Base-by-base conservation (phyloP, 2,888 invertebrate genomes). In the Oligia strigilis region DNA sequence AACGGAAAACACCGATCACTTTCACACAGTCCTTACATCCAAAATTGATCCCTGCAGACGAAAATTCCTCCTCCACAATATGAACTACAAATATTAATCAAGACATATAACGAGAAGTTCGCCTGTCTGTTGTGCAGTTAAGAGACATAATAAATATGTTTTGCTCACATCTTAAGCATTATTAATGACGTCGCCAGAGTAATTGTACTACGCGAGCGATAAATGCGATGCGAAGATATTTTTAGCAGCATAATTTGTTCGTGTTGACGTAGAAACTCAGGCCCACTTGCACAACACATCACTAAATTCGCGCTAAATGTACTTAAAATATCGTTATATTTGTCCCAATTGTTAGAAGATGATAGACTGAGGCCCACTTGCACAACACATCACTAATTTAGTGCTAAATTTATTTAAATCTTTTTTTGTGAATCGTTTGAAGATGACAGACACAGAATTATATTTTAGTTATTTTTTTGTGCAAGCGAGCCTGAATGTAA, bases 51-150 rank as follows among this genome's bases (percentile, higher is more conserved):
- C 72, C 82, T 40, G 4, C 29, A 52, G 75, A 58, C 83, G 40
- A 46, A 55, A 74, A 65, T 70, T 82, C 13, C 65, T n/a, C n/a
- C 64, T 36, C 29, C 43, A 65, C 36, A 65, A 72, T 52, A 74
- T 36, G 29, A 23, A 87, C 84, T 75, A 77, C 77, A 75, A 75
- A 87, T 87, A 85, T 87, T 85, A 86, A 85, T 82, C 85, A 87
- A 72, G 40, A 72, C 4, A n/a, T 55, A 72, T 71, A 49, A 71
- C 46, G 60, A 65, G 71, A 76, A 81, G 58, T 77, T 73, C 13
- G 58, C 46, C 62, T 70, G 76, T 84, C 70, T 79, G 73, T 74
- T 83, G 14, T 67, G 74, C 66, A 77, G 67, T 81, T 72, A 72
- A 29, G 69, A 69, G 72, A 76, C 81, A 78, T 80, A 79, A 82